Evolutionary conservation across 2,888 invertebrate species (phyloP).

Genomic region (Synanthedon formicaeformis): DNA sequence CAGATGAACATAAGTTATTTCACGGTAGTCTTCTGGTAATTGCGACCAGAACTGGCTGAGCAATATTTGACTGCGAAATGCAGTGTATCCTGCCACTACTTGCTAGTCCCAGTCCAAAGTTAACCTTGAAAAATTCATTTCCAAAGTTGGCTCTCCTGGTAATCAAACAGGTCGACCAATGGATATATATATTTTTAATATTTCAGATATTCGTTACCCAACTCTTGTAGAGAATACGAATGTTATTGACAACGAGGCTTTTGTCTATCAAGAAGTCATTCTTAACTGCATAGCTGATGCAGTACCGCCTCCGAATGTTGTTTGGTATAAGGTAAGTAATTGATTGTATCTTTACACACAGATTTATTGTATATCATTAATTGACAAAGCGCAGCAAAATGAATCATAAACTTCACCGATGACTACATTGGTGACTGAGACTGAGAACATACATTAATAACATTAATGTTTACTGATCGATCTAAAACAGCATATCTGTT

Average conservation of each 20-base stretch:
- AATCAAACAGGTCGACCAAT: no score
- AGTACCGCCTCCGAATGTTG: constrained; percentile 74
- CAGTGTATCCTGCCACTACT: no score
- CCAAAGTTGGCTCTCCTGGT: no score
- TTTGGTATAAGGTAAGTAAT: constrained; percentile 77
- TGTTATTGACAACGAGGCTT: constrained; percentile 23
- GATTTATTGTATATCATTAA: not conserved
- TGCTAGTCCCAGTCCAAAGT: no score
- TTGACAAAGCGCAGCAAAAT: not conserved
- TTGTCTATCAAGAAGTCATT: constrained; percentile 22
- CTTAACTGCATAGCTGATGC: constrained; percentile 69
- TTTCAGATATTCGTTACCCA: constrained; percentile 25
- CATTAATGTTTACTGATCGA: constrained; percentile 2
- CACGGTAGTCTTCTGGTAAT: no score
- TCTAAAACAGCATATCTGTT: no score
- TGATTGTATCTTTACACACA: constrained; percentile 3
- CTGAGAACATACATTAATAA: not conserved
- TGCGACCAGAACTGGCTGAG: no score
- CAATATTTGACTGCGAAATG: no score
- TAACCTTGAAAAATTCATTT: no score
- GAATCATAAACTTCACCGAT: not conserved
- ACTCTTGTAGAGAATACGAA: constrained; percentile 18
- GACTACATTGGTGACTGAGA: no score
- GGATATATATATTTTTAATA: not conserved
- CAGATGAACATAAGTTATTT: no score